Base-by-base conservation (phyloP, 1,140 invertebrate species). In the Copidosoma floridanum region DNA sequence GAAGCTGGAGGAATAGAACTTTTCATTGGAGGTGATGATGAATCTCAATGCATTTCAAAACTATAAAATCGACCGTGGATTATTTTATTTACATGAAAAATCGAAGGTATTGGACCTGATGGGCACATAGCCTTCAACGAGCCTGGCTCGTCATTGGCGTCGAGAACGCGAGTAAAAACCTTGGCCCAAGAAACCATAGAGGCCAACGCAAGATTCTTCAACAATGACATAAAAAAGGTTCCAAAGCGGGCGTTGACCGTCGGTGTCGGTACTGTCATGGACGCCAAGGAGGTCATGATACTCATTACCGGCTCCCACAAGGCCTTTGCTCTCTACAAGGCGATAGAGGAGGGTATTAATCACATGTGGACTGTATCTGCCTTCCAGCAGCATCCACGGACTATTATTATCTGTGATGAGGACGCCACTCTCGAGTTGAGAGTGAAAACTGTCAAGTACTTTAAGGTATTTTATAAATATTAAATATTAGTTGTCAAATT, bases 321-420 rank as follows among this genome's bases (percentile, higher is more conserved):
- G 82, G 88, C 97, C 4, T 92, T 96, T 74, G 97, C 97, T 46
- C 84, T 99, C 38, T 94, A 97, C 75, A 90, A 90, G 75, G 96
- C 97, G 2, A 93, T 99, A 64, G 96, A 98, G 80, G 93, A 97
- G 78, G 97, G 97, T 41, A 86, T 99, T 3, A 98, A 95, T 82
- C 97, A 99, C 81, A 99, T 99, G 97, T 99, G 97, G 95, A 99
- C 97, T 0, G 95, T 99, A 21, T 98, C 95, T 20, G 96, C 96
- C 26, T 98, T 99, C 82, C 97, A 99, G 80, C 93, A 94, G 76
- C 95, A 98, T 81, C 86, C 89, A 37, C 86, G 88, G 65, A 89
- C 93, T 5, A 84, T 99, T 18, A 96, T 99, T 82, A 83, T 99
- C 46, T 98, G 95, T 75, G 97, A 99, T 79, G 97, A 99, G 82